A percentile compares a stretch with the other conserved stretches of the same genome.
phyloP scores from a whole-genome alignment of 2,113 vertebrate genomes.

The Variabilichromis moorii region DNA sequence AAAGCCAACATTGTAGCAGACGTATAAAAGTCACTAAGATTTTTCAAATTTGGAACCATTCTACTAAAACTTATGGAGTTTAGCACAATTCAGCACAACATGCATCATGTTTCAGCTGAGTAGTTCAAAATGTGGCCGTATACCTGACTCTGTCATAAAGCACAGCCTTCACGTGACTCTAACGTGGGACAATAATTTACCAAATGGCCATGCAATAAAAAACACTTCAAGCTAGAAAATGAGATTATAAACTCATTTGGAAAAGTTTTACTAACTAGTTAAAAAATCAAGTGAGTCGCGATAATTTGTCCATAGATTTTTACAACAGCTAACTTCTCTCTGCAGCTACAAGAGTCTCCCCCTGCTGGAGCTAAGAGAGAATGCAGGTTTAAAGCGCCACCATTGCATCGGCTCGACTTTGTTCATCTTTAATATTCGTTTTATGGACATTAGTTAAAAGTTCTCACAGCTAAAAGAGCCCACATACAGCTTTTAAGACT shows the following conservation, averaged over 20 bases:
- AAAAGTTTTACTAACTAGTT: neutral
- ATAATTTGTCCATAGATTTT: accelerated
- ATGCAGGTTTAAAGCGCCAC: neutral
- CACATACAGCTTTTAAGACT: neutral
- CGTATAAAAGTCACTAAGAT: neutral
- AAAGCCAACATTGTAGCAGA: neutral
- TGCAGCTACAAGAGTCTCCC: neutral
- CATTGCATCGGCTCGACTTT: neutral
- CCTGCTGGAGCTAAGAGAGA: neutral
- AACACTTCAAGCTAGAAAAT: neutral
- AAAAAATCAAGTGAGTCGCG: neutral
- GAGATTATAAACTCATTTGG: neutral
- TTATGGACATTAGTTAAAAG: neutral
- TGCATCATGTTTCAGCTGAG: neutral
- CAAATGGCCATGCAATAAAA: neutral
- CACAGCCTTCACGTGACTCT: neutral
- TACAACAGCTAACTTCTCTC: neutral
- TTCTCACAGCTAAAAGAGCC: neutral
- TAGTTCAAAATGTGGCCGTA: neutral
- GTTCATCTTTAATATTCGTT: neutral
- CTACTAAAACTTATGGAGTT: neutral
- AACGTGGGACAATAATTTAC: neutral
- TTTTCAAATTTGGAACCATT: neutral
- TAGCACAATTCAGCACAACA: neutral
- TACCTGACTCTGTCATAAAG: neutral